Conservation (phyloP, 2,797 vertebrate genomes). For the Poeciliopsis paucimaculata region DNA sequence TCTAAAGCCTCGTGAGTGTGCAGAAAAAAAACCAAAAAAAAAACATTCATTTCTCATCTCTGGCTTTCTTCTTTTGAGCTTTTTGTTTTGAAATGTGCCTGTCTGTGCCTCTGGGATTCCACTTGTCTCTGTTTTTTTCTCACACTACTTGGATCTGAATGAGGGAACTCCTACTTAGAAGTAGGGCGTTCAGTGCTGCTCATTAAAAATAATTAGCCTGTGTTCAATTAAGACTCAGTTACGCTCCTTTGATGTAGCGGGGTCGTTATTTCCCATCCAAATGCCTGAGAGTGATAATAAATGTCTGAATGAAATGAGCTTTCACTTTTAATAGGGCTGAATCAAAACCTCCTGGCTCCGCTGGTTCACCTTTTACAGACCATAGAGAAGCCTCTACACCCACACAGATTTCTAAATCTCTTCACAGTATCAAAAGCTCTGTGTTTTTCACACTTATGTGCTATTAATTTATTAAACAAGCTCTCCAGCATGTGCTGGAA, state of each 20-base stretch:
- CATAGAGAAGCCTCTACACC: background rate
- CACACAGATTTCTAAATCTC: conserved; percentile 33
- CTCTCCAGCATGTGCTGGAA: conserved; percentile 66
- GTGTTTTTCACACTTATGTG: conserved; percentile 39
- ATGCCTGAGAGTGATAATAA: conserved; percentile 30
- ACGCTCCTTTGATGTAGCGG: conserved; percentile 69
- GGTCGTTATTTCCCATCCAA: conserved; percentile 36
- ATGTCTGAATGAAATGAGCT: conserved; percentile 36
- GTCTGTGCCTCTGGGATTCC: conserved; percentile 46
- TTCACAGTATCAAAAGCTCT: conserved; percentile 41
- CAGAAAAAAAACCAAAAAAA: background rate
- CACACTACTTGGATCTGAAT: conserved; percentile 31
- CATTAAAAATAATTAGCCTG: conserved; percentile 83
- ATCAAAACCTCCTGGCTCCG: conserved; percentile 20
- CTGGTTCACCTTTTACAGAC: conserved; percentile 1
- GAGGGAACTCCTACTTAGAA: conserved; percentile 62
- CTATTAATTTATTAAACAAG: conserved; percentile 48
- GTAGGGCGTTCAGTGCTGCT: conserved; percentile 63
- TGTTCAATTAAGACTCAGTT: conserved; percentile 70
- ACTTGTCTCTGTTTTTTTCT: conserved; percentile 40
- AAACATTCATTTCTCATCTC: conserved; percentile 17
- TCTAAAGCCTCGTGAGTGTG: conserved; percentile 34
- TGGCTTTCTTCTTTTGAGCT: conserved; percentile 34
- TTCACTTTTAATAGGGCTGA: conserved; percentile 19
- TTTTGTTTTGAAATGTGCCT: conserved; percentile 50